phyloP scores from a whole-genome alignment of 2,888 invertebrate species.

The Papilio demoleus region DNA sequence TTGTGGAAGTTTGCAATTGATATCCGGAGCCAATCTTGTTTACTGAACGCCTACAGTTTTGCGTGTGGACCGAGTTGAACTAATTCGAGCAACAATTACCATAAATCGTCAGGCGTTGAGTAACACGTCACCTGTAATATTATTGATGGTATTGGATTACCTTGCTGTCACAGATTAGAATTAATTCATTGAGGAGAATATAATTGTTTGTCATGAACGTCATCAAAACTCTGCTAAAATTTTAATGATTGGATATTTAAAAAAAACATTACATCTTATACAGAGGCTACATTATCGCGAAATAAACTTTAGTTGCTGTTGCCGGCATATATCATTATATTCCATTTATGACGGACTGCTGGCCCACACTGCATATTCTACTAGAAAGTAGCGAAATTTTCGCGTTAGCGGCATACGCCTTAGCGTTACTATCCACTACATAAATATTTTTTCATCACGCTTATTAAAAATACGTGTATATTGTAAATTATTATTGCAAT shows the following conservation, averaged over 20 bases:
- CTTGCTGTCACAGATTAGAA: background rate
- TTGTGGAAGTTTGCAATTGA: slow-evolving; percentile 34
- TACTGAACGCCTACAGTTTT: slow-evolving; percentile 29
- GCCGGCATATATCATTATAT: too few relatives aligned
- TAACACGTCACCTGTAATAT: slow-evolving; percentile 25
- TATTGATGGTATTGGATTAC: background rate
- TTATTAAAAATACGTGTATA: too few relatives aligned
- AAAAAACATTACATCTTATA: too few relatives aligned
- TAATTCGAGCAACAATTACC: slow-evolving; percentile 22
- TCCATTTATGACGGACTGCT: too few relatives aligned
- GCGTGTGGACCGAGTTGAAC: slow-evolving; percentile 21
- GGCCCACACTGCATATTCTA: too few relatives aligned
- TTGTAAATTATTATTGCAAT: background rate
- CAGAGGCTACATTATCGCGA: too few relatives aligned
- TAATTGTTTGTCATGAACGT: background rate
- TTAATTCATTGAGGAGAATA: background rate
- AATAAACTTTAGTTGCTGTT: too few relatives aligned
- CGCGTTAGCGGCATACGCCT: too few relatives aligned
- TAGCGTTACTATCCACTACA: too few relatives aligned
- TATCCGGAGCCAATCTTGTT: slow-evolving; percentile 27
- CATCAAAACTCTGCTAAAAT: background rate
- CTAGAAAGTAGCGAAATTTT: too few relatives aligned
- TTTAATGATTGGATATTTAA: too few relatives aligned
- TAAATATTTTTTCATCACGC: too few relatives aligned
- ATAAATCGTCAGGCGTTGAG: slow-evolving; percentile 37